Evolutionary conservation across 2,888 invertebrate genomes (phyloP), one percentile per base, ranked within the genome.

Genomic region (Fragum sueziense): DNA sequence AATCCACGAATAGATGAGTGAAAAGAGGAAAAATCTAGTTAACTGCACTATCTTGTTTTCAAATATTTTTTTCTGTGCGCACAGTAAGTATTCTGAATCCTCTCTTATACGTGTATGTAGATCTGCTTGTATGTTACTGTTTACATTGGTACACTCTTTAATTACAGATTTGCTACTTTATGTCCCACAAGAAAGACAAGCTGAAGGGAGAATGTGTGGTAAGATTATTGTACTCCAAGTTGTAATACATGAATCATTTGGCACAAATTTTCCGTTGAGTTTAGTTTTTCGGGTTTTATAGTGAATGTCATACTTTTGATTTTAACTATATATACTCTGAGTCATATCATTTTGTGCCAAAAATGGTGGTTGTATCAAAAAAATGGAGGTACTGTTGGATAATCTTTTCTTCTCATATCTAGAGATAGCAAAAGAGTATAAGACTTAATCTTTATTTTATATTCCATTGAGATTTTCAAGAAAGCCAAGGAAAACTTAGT

Each of bases 151-250:
- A 17, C 17, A 9, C 9, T 41, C 41, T 41, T 41, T n/a, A 70
- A 52, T 76, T 79, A 9, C 80, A 86, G 86, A 86, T 86, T 27
- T 86, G 86, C 61, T 82, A 70, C 34, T 85, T 85, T 59, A 83
- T 86, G 83, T 81, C 85, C 0, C 78, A 76, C 34, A 83, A 85
- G 74, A 78, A 77, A 54, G 82, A 85, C 11, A 61, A 72, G 34
- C 27, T 72, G 47, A 62, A 72, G 47, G 67, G 62, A 22, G 79
- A 80, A 59, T 84, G 85, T 57, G 54, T 54, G 33, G 85, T 85
- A 79, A 79, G 80, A 77, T 20, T 33, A 37, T 14, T 14, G 37
- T 9, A 14, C 14, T 37, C 37, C 37, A 37, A n/a, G n/a, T n/a
- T n/a, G n/a, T n/a, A n/a, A n/a, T n/a, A n/a, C n/a, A n/a, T n/a